Evolutionary conservation across 1,140 invertebrate species (phyloP), one percentile per base, ranked within the genome.

Genomic region (Sycophaga agraensis): DNA sequence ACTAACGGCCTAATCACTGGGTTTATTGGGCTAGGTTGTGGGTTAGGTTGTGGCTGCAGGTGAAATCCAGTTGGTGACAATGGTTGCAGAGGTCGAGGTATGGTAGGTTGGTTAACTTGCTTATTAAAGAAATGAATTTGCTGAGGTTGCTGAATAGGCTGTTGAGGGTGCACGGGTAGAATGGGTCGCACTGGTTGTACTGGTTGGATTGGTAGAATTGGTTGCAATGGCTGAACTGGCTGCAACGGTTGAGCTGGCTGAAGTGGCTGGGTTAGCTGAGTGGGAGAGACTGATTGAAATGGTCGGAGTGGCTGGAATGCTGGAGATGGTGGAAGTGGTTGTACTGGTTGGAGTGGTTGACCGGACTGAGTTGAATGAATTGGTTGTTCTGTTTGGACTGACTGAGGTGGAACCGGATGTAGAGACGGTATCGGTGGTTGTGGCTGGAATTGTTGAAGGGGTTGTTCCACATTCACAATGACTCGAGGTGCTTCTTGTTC

Each of bases 401-500:
- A 22, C 26, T 54, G 37, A n/a, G n/a, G n/a, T n/a, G n/a, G n/a
- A n/a, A n/a, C n/a, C n/a, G n/a, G 17, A 49, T 9, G 24, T 49
- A 26, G 42, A 9, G 1, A 17, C 40, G n/a, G 40, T n/a, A n/a
- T n/a, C n/a, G n/a, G 40, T 24, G 45, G 40, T 31, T 66, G 39
- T 12, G 53, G 28, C 19, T 59, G 21, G 22, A 53, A 46, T 34
- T 55, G 55, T 50, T 42, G 53, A 37, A 50, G 63, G 21, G 49
- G 40, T 16, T 53, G 37, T n/a, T 17, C 35, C 31, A n/a, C n/a
- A n/a, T n/a, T n/a, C n/a, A n/a, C n/a, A n/a, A n/a, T n/a, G n/a
- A n/a, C n/a, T n/a, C n/a, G n/a, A n/a, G n/a, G n/a, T n/a, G n/a
- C n/a, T n/a, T n/a, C n/a, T n/a, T n/a, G n/a, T n/a, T n/a, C n/a